Evolutionary conservation across 1,140 invertebrate genomes (phyloP).

Genomic region (Eupristina koningsbergeri): DNA sequence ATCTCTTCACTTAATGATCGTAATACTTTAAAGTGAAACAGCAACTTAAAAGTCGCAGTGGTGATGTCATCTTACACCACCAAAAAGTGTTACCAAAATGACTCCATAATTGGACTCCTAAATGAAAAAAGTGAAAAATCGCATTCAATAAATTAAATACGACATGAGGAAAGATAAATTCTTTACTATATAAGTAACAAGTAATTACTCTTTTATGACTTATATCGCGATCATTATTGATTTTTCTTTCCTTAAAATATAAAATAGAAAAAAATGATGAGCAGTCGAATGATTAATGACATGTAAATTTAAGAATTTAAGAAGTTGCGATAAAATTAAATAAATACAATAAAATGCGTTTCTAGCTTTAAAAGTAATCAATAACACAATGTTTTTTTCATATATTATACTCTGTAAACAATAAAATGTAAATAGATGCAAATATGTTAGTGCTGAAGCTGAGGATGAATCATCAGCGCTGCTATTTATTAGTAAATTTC

Average conservation of each 20-base stretch:
- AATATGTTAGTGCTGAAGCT: not conserved
- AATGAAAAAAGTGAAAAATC: constrained; percentile 4
- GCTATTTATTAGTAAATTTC: not conserved
- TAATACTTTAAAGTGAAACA: constrained; percentile 15
- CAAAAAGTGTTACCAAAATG: constrained; percentile 27
- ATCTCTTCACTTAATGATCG: constrained; percentile 19
- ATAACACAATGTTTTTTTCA: not conserved
- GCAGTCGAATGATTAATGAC: not conserved
- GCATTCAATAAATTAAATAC: not conserved
- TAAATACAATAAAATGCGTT: not conserved
- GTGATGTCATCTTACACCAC: constrained; percentile 5
- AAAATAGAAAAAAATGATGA: not conserved
- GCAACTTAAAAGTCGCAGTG: not conserved
- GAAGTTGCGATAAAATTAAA: not conserved
- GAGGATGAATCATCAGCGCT: not conserved
- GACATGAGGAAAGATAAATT: not conserved
- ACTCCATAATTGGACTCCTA: constrained; percentile 16
- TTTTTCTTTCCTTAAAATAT: not conserved
- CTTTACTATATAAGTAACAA: not conserved
- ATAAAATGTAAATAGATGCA: not conserved
- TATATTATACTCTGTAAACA: not conserved
- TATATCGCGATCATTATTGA: not conserved
- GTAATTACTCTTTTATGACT: not conserved
- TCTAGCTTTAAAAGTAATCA: not conserved
- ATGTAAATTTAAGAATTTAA: not conserved